Conservation (phyloP, 1,140 invertebrate species). For the Zeugodacus cucurbitae region DNA sequence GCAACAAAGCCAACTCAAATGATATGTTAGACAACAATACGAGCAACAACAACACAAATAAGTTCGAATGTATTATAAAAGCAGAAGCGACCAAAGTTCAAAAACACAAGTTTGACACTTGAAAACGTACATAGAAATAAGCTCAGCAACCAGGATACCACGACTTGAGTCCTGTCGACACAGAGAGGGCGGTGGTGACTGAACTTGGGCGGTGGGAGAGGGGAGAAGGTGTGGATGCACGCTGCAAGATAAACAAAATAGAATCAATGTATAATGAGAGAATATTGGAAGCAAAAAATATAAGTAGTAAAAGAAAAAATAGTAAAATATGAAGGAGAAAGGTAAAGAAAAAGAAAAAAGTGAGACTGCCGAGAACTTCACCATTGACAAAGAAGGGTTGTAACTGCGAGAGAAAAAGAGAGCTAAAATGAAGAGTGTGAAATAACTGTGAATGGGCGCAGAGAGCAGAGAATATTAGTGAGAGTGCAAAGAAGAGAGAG, state of each 20-base stretch:
- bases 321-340: not conserved
- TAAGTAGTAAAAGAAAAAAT: not conserved
- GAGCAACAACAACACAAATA: conserved; percentile 17
- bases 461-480: not conserved
- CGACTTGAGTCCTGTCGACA: not conserved
- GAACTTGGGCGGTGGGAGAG: not conserved
- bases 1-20: conserved; percentile 7
- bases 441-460: not conserved
- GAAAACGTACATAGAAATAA: conserved; percentile 40
- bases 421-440: not conserved
- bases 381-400: not conserved
- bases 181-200: not conserved
- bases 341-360: not conserved
- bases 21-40: conserved; percentile 30
- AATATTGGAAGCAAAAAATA: not conserved
- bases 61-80: not conserved
- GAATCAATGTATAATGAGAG: not conserved
- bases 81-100: conserved; percentile 42
- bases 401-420: not conserved
- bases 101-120: conserved; percentile 46
- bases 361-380: not conserved
- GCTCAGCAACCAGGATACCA: not conserved
- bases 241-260: not conserved
- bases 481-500: not conserved
- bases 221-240: not conserved